phyloP scores from a whole-genome alignment of 2,797 vertebrate species.

The Syngnathus acus region DNA sequence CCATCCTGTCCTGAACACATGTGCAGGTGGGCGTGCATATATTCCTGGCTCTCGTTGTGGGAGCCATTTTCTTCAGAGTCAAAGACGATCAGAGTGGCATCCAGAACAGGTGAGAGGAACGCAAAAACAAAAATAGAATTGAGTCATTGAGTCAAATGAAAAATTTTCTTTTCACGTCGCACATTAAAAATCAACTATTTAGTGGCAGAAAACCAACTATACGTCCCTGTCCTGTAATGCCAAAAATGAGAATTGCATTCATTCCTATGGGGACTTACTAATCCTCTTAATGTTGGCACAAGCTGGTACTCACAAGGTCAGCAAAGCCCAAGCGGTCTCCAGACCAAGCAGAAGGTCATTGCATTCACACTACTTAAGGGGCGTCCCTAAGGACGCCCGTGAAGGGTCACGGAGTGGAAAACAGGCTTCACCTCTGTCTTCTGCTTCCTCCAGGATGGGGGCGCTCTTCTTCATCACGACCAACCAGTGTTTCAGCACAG shows the following conservation, averaged over 20 bases:
- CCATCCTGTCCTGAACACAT: background rate
- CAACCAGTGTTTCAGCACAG: constrained; percentile 87
- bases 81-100: constrained; percentile 73
- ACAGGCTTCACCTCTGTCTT: background rate
- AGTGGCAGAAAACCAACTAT: background rate
- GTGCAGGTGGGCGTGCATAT: constrained; percentile 63
- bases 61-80: constrained; percentile 82
- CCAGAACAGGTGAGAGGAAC: constrained; percentile 83
- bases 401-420: background rate
- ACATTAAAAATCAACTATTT: no score
- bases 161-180: background rate
- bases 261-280: constrained; percentile 24
- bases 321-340: constrained; percentile 6
- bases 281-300: constrained; percentile 53
- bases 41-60: constrained; percentile 80
- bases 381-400: background rate
- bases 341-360: background rate
- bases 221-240: background rate
- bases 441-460: constrained; percentile 70
- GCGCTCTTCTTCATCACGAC: constrained; percentile 88
- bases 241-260: background rate
- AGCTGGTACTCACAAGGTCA: constrained; percentile 44
- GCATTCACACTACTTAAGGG: constrained; percentile 2
- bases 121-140: background rate
- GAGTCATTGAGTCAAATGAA: background rate